Conservation (phyloP, 2,888 invertebrate species). For the Watsonalla binaria region DNA sequence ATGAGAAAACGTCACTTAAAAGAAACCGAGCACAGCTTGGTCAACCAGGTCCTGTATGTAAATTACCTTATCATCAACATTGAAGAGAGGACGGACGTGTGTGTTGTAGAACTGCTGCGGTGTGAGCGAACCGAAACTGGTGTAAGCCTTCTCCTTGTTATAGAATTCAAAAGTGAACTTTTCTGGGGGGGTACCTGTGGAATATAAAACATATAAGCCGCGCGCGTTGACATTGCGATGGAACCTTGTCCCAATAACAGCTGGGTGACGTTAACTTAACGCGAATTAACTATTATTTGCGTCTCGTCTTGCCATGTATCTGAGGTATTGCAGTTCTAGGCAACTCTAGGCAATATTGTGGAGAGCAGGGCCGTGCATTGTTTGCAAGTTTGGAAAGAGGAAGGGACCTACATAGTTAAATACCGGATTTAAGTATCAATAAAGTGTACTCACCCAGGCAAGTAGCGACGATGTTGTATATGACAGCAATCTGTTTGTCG, state of each 20-base stretch:
- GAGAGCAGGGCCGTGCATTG: too few relatives aligned
- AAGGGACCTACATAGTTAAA: background rate
- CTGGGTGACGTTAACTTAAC: too few relatives aligned
- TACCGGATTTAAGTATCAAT: background rate
- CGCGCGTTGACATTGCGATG: too few relatives aligned
- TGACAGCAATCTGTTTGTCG: constrained; percentile 83
- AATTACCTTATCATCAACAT: constrained; percentile 88
- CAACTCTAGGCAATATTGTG: too few relatives aligned
- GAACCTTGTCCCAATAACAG: too few relatives aligned
- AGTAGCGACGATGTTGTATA: constrained; percentile 90
- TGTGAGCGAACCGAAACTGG: constrained; percentile 85
- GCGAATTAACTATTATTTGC: too few relatives aligned
- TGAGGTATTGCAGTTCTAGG: too few relatives aligned
- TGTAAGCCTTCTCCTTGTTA: constrained; percentile 87
- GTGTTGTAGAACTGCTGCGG: constrained; percentile 89
- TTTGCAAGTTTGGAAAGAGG: too few relatives aligned
- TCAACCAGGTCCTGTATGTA: too few relatives aligned
- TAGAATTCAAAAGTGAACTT: constrained; percentile 91
- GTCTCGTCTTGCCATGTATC: too few relatives aligned
- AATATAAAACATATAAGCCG: background rate
- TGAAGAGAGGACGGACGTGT: constrained; percentile 86
- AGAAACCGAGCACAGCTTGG: too few relatives aligned
- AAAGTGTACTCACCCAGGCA: constrained; percentile 81
- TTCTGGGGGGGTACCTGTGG: constrained; percentile 83
- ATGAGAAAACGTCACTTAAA: too few relatives aligned